Evolutionary conservation across 2,113 vertebrate genomes (phyloP), one percentile per base, ranked within the genome.

Genomic region (Heliornis fulica): DNA sequence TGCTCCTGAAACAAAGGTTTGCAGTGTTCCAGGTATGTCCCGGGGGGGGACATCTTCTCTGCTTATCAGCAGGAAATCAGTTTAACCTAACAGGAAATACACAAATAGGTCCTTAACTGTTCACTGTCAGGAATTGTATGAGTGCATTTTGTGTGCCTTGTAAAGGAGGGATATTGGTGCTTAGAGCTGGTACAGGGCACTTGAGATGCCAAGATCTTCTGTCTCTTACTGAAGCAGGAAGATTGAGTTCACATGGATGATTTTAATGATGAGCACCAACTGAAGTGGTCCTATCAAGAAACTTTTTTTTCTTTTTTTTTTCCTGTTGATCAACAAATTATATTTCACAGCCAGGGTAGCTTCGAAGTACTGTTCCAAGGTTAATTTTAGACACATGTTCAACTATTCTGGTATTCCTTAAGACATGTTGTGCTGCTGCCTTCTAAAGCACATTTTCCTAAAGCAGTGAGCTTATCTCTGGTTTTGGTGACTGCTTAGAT

Each of bases 41-140:
- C 90, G n/a, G 23, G 46, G 53, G 53, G 92, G 83, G 51, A 8
- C 57, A 38, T 40, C 50, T 77, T 56, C 60, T 38, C 70, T 77
- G 22, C 66, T 86, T 85, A 88, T 72, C 82, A 87, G 34, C 38
- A 88, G 93, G 94, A 91, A 96, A 83, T 20, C 68, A 48, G 14
- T 31, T 93, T 80, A 91, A 77, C 54, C 1, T 70, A 87, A 60
- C 64, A 90, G 90, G 87, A 96, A 94, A 40, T 40, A 74, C 84
- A 63, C 84, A 86, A 96, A 93, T 88, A 88, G 76, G 19, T 69
- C 41, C 63, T 84, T 83, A 69, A 64, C 34, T 31, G 71, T 26
- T 53, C 20, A 53, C 34, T 87, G 57, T 85, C 60, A 64, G 69
- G 34, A 38, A 64, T 54, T 79, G 14, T 59, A 0, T 15, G 50